Evolutionary conservation across 1,140 invertebrate genomes (phyloP).

Genomic region (Bombus confusus): DNA sequence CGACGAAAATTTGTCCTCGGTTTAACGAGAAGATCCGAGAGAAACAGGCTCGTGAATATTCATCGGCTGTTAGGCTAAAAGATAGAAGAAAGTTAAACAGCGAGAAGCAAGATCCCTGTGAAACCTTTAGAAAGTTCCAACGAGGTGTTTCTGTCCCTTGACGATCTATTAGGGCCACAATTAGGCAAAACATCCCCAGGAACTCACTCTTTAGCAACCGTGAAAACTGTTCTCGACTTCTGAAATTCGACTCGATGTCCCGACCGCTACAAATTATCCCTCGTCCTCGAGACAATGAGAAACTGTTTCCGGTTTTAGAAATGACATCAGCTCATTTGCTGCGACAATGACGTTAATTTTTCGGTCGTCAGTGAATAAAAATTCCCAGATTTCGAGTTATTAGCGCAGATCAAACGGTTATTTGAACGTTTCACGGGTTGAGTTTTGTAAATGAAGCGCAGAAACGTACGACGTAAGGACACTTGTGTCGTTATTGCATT

Average conservation of each 20-base stretch:
- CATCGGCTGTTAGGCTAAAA: constrained; percentile 32
- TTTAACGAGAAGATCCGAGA: constrained; percentile 1
- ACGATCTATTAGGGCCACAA: constrained; percentile 38
- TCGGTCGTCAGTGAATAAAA: too few relatives aligned
- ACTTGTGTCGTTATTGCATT: too few relatives aligned
- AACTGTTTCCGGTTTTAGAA: neutral
- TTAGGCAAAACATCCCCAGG: constrained; percentile 28
- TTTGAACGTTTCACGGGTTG: too few relatives aligned
- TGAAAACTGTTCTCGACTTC: constrained; percentile 15
- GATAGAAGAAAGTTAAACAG: constrained; percentile 47
- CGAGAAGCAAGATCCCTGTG: neutral
- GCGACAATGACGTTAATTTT: too few relatives aligned
- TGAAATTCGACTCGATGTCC: neutral
- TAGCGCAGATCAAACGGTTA: too few relatives aligned
- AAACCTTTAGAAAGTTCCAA: constrained; percentile 41
- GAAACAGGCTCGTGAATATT: constrained; percentile 44
- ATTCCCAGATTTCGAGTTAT: too few relatives aligned
- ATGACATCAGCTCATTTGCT: neutral
- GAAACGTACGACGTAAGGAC: too few relatives aligned
- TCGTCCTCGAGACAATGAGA: neutral
- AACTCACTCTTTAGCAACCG: neutral
- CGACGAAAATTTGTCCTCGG: constrained; percentile 41
- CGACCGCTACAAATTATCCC: neutral
- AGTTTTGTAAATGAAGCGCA: too few relatives aligned
- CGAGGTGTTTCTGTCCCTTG: constrained; percentile 13